phyloP scores from a whole-genome alignment of 2,888 invertebrate genomes.

The Dynastes maya region DNA sequence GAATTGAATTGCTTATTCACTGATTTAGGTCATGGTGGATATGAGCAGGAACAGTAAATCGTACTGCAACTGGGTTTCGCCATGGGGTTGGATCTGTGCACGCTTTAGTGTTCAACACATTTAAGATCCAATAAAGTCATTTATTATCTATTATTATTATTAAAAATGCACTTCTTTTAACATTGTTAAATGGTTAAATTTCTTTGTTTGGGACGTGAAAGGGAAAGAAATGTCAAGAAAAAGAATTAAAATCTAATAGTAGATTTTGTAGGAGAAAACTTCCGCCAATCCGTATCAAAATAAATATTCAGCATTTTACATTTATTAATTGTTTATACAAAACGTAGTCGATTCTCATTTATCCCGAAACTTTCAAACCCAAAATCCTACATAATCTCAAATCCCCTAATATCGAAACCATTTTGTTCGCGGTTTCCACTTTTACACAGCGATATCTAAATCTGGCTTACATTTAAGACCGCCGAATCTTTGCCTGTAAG shows the following conservation, averaged over 20 bases:
- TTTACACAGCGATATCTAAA: not conserved
- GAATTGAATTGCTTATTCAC: too few species aligned
- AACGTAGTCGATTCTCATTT: not conserved
- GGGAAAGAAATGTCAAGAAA: not conserved
- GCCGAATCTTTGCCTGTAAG: not conserved
- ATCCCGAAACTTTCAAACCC: not conserved
- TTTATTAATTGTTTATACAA: not conserved
- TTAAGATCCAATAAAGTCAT: too few species aligned
- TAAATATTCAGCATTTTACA: not conserved
- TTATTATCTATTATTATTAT: too few species aligned
- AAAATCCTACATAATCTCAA: not conserved
- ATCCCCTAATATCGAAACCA: not conserved
- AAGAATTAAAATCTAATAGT: not conserved
- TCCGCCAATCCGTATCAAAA: not conserved
- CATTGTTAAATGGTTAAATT: too few species aligned
- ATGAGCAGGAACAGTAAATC: too few species aligned
- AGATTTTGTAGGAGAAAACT: not conserved
- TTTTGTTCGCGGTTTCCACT: not conserved
- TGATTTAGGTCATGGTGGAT: too few species aligned
- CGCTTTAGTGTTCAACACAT: too few species aligned
- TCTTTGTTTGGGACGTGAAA: not conserved
- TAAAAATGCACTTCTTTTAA: too few species aligned
- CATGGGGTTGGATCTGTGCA: too few species aligned
- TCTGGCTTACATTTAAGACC: slow-evolving; percentile 11
- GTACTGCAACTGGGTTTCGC: too few species aligned